A percentile compares a stretch with the other conserved stretches of the same genome.
Conservation (phyloP, 2,113 vertebrate species). For the Falco punctatus region DNA sequence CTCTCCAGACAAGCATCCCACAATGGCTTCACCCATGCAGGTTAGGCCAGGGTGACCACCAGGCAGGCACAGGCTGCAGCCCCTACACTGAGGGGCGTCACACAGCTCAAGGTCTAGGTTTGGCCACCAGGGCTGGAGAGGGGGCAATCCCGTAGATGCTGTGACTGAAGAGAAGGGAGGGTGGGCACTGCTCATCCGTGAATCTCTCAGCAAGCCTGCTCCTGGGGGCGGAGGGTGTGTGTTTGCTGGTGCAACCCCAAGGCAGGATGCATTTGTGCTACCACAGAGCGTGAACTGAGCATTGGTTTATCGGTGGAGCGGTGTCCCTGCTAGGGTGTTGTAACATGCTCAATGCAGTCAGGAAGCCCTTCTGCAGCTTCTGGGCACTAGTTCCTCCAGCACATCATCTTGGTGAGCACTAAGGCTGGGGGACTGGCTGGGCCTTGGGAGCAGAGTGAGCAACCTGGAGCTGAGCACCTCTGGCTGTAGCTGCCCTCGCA, state of each 20-base stretch:
- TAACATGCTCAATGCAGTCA: neutral
- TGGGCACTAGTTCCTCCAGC: neutral
- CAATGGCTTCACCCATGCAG: neutral
- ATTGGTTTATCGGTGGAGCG: neutral
- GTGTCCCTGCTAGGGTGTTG: neutral
- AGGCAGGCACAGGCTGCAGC: neutral
- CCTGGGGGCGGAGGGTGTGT: neutral
- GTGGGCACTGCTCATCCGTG: neutral
- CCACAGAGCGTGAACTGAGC: neutral
- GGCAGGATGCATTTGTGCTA: neutral
- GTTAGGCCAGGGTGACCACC: neutral
- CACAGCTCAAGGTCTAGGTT: neutral
- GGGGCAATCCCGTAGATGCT: neutral
- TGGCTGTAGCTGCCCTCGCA: fast-evolving
- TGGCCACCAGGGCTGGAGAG: neutral
- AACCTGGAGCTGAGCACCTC: neutral
- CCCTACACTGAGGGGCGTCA: no score
- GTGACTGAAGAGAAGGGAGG: neutral
- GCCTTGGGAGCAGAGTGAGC: neutral
- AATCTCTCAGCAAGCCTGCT: neutral
- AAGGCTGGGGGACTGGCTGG: neutral
- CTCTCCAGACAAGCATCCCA: no score
- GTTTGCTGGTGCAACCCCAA: neutral
- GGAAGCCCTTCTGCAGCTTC: neutral
- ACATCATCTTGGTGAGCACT: neutral